Evolutionary conservation across 2,113 vertebrate genomes (phyloP).

Genomic region (Orcinus orca): DNA sequence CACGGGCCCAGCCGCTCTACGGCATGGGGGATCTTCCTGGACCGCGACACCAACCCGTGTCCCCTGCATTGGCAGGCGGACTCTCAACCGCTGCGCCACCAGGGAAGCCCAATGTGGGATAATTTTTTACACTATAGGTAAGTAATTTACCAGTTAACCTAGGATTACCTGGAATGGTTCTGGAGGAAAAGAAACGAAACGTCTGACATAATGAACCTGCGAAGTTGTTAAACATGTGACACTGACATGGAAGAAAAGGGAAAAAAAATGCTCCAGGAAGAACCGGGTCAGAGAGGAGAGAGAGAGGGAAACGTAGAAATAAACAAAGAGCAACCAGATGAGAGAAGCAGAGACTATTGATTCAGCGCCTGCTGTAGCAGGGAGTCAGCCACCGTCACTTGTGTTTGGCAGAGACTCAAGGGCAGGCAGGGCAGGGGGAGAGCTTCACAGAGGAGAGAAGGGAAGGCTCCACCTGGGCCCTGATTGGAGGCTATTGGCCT

Average conservation of each 20-base stretch:
- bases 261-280: neutral
- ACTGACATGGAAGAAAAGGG: neutral
- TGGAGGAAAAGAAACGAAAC: neutral
- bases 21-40: no score
- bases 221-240: neutral
- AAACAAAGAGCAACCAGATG: neutral
- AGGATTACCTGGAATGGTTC: neutral
- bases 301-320: neutral
- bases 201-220: neutral
- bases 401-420: neutral
- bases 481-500: neutral
- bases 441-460: no score
- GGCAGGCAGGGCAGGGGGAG: neutral
- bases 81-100: no score
- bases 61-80: no score
- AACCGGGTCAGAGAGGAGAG: neutral
- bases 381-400: no score
- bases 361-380: neutral
- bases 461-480: accelerated
- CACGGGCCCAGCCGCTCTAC: no score
- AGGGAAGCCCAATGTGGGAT: neutral
- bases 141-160: neutral
- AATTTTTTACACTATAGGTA: neutral
- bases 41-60: no score
- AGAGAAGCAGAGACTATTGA: neutral